phyloP scores from a whole-genome alignment of 2,888 invertebrate genomes.

The Acrobeloides nanus region DNA sequence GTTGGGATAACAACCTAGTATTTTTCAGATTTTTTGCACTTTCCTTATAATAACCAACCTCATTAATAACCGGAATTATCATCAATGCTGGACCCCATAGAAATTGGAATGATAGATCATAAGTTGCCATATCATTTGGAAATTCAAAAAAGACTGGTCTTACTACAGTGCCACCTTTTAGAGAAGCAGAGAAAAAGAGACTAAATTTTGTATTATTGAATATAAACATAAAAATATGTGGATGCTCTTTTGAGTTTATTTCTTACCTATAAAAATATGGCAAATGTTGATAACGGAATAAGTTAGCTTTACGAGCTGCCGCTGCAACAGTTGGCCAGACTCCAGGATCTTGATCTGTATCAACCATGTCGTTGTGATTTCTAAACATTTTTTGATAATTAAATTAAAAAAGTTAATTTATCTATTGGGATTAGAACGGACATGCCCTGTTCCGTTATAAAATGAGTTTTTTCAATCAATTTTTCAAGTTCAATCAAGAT shows the following conservation, averaged over 20 bases:
- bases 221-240: no score
- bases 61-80: conserved; percentile 39
- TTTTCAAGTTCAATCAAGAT: no score
- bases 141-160: conserved; percentile 34
- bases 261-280: conserved; percentile 48
- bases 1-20: no score
- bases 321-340: conserved; percentile 46
- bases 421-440: conserved; percentile 53
- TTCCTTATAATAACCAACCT: conserved; percentile 6
- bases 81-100: conserved; percentile 46
- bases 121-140: conserved; percentile 27
- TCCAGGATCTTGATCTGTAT: conserved; percentile 44
- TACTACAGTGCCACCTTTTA: conserved; percentile 24
- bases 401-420: no score
- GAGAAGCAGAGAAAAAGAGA: conserved; percentile 25
- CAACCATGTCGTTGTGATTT: conserved; percentile 45
- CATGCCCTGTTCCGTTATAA: no score
- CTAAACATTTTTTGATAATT: conserved; percentile 22
- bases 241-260: no score
- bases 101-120: conserved; percentile 39
- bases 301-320: conserved; percentile 41
- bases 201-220: no score
- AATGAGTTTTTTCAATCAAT: no score
- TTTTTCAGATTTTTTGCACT: no score
- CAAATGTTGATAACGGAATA: conserved; percentile 45